Percentiles rank a stretch among this genome's conserved stretches.
These are phyloP conservation scores for Eudasyphora cyanicolor DNA, from an alignment of 2,888 invertebrate species.

Conservation along the genomic window DNA sequence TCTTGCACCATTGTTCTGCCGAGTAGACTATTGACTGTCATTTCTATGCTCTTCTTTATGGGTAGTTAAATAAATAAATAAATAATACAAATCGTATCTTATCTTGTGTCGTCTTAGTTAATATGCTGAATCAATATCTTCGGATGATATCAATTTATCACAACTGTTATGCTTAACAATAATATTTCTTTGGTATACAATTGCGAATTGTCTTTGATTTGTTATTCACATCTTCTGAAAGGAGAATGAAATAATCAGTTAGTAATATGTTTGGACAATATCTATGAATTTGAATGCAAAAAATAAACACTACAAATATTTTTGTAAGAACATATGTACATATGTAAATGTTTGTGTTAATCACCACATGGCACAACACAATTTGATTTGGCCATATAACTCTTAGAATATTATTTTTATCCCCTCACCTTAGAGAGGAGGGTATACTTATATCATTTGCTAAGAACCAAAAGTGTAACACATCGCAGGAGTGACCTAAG, in stretches of 20 bases:
- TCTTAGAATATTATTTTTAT: too few relatives aligned
- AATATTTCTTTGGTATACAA: constrained; percentile 41
- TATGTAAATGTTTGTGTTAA: too few relatives aligned
- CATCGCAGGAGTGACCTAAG: too few relatives aligned
- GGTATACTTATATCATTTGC: too few relatives aligned
- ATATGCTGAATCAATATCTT: constrained; percentile 50
- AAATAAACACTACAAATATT: background rate
- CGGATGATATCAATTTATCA: constrained; percentile 71
- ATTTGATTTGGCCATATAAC: too few relatives aligned
- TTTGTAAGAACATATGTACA: too few relatives aligned
- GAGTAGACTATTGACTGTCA: constrained; percentile 73
- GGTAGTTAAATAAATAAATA: constrained; percentile 19
- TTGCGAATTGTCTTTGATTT: constrained; percentile 32
- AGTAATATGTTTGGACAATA: constrained; percentile 45
- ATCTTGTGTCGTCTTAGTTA: constrained; percentile 40
- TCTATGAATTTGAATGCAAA: constrained; percentile 26
- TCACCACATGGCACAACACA: constrained; percentile 7
- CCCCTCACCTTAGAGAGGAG: too few relatives aligned
- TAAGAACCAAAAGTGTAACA: too few relatives aligned
- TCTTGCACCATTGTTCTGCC: constrained; percentile 72
- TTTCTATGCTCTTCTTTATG: constrained; percentile 65
- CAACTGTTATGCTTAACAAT: constrained; percentile 57
- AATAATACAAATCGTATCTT: constrained; percentile 35
- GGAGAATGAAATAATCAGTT: constrained; percentile 6
- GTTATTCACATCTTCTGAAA: constrained; percentile 74